These are phyloP conservation scores for Halesus radiatus DNA, from an alignment of 1,140 invertebrate species.

Conservation along the genomic window DNA sequence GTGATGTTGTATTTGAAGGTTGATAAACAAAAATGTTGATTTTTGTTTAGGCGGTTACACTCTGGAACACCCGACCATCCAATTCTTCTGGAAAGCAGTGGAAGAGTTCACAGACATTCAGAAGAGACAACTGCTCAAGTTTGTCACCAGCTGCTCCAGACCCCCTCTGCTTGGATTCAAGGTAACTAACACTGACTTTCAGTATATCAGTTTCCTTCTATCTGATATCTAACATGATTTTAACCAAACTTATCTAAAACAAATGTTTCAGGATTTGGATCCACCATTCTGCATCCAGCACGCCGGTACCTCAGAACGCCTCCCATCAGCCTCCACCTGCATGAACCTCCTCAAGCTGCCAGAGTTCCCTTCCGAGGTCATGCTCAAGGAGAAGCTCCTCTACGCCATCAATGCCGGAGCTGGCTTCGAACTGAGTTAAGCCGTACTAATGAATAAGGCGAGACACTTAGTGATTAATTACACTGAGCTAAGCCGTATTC, in stretches of 20 bases:
- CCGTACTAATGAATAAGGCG: no score
- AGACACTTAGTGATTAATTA: no score
- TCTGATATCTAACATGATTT: background rate
- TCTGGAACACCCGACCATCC: slow-evolving; percentile 82
- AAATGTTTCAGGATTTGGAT: slow-evolving; percentile 82
- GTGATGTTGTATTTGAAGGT: no score
- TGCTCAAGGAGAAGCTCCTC: slow-evolving; percentile 86
- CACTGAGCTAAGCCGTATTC: slow-evolving; percentile 78
- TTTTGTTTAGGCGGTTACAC: slow-evolving; percentile 81
- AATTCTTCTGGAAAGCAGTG: slow-evolving; percentile 89
- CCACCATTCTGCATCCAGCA: slow-evolving; percentile 96
- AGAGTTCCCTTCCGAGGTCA: slow-evolving; percentile 85
- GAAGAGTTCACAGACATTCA: slow-evolving; percentile 87
- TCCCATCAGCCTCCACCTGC: slow-evolving; percentile 96
- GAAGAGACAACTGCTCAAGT: slow-evolving; percentile 90
- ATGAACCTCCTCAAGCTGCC: slow-evolving; percentile 98
- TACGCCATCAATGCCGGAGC: slow-evolving; percentile 95
- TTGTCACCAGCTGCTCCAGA: slow-evolving; percentile 96
- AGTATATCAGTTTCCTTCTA: no score
- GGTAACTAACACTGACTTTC: slow-evolving; percentile 65
- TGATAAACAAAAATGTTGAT: no score
- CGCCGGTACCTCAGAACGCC: slow-evolving; percentile 86
- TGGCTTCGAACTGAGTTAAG: slow-evolving; percentile 95
- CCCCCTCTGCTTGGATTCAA: slow-evolving; percentile 98
- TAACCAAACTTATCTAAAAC: background rate